Conservation (phyloP, 2,113 vertebrate species). For the Pomatorhinus ruficollis region DNA sequence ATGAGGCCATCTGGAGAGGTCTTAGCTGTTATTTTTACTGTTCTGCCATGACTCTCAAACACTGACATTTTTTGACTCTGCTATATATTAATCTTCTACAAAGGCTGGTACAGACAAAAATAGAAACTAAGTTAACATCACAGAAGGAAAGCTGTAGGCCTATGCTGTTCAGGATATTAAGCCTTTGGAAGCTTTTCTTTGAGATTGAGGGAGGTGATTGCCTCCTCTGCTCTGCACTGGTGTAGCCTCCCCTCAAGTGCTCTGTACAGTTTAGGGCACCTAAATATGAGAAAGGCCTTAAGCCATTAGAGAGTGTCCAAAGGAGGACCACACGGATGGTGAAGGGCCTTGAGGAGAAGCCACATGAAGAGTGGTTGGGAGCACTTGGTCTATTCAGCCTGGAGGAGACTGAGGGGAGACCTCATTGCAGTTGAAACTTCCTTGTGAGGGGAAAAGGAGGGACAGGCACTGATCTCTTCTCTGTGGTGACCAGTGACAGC, state of each 20-base stretch:
- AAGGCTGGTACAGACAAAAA: neutral
- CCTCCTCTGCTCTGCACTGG: neutral
- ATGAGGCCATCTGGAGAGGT: neutral
- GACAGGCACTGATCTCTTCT: neutral
- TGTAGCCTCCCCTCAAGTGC: neutral
- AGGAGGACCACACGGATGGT: neutral
- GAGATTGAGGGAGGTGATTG: neutral
- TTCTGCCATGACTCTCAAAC: neutral
- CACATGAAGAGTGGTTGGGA: fast-evolving
- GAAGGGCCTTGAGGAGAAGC: neutral
- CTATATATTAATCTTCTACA: neutral
- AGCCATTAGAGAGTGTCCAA: neutral
- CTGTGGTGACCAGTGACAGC: neutral
- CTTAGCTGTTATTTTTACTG: neutral
- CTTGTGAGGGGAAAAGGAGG: fast-evolving
- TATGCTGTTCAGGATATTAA: neutral
- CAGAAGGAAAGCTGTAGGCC: neutral
- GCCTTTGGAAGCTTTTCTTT: neutral
- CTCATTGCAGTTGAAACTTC: fast-evolving
- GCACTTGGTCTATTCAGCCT: neutral
- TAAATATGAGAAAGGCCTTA: neutral
- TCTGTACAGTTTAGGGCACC: neutral
- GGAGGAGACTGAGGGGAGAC: neutral
- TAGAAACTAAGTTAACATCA: neutral
- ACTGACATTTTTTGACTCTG: neutral